Percentiles rank a stretch among this genome's conserved stretches.
Evolutionary conservation across 64 coral and sea anemone species (phyloP).

Genomic region (Platygyra sinensis): DNA sequence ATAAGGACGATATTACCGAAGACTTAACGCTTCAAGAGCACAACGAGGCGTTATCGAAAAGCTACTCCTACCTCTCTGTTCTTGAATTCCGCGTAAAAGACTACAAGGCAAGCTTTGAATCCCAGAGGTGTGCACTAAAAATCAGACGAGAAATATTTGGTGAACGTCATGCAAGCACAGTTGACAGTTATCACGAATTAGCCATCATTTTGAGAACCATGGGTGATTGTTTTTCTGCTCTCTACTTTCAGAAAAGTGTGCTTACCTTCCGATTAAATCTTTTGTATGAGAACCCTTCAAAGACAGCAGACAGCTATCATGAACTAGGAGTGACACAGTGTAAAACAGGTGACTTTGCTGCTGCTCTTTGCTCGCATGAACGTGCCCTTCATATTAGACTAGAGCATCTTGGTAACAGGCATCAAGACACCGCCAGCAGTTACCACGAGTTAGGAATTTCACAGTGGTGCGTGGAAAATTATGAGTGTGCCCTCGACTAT

Average conservation of each 20-base stretch:
- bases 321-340: neutral
- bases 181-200: neutral
- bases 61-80: conserved; percentile 10
- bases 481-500: neutral
- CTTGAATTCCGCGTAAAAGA: neutral
- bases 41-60: neutral
- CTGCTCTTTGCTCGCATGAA: neutral
- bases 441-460: conserved; percentile 3
- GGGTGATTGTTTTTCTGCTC: neutral
- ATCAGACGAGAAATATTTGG: neutral
- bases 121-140: neutral
- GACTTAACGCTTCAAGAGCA: too few relatives aligned
- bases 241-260: neutral
- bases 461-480: neutral
- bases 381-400: neutral
- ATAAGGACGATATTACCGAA: too few relatives aligned
- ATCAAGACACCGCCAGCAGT: neutral
- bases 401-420: neutral
- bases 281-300: neutral
- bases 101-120: neutral
- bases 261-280: neutral
- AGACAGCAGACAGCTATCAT: neutral
- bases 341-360: neutral
- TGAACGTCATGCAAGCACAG: neutral
- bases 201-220: neutral